A percentile compares a stretch with the other conserved stretches of the same genome.
These are phyloP conservation scores for Galaxias olidus DNA, from an alignment of 2,797 vertebrate genomes.

Conservation along the genomic window DNA sequence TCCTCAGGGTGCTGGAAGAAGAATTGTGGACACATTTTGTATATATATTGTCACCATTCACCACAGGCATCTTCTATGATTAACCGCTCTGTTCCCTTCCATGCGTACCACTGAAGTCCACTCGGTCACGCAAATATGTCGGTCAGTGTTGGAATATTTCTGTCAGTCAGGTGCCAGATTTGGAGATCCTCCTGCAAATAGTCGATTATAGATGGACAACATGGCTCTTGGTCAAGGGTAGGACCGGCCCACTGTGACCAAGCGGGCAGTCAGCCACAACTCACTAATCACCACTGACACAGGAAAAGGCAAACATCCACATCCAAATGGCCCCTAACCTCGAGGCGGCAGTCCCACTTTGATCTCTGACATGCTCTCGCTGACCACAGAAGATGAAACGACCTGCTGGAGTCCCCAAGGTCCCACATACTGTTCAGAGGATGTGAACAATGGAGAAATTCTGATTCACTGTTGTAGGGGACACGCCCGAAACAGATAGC, in stretches of 20 bases:
- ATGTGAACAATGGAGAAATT: too few species aligned
- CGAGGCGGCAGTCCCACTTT: conserved; percentile 31
- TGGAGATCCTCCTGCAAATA: conserved; percentile 37
- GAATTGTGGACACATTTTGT: conserved; percentile 38
- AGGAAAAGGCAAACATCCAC: background rate
- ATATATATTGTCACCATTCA: conserved; percentile 35
- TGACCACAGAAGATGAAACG: too few species aligned
- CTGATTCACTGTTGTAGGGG: too few species aligned
- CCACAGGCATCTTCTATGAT: conserved; percentile 48
- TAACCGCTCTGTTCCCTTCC: conserved; percentile 20
- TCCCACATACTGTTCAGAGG: background rate
- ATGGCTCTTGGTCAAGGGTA: conserved; percentile 31
- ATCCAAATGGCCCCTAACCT: background rate
- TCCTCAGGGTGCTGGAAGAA: conserved; percentile 34
- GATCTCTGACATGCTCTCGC: conserved; percentile 17
- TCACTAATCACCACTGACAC: conserved; percentile 36
- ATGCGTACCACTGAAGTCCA: conserved; percentile 43
- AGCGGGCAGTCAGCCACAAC: conserved; percentile 50
- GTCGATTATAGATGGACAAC: conserved; percentile 50
- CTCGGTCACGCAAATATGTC: conserved; percentile 40
- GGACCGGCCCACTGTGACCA: conserved; percentile 37
- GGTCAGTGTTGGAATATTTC: conserved; percentile 55
- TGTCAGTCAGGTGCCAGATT: conserved; percentile 43
- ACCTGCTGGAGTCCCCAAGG: conserved; percentile 17
- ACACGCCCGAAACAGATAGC: too few species aligned